Evolutionary conservation across 2,888 invertebrate genomes (phyloP).

Genomic region (Hyppa rectilinea): DNA sequence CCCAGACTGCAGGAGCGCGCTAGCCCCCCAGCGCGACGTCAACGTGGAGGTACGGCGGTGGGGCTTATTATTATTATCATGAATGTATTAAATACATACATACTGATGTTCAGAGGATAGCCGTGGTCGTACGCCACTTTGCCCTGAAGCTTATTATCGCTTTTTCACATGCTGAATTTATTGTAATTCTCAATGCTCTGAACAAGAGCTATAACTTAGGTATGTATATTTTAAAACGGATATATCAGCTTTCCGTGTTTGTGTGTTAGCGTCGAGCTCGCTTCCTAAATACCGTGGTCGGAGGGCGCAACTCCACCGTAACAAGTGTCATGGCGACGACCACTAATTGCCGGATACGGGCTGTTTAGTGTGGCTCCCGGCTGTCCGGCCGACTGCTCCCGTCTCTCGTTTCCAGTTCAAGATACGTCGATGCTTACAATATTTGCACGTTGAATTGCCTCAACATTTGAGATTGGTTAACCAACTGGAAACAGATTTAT

Average conservation of each 20-base stretch:
- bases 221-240: conserved; percentile 13
- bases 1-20: too few species aligned
- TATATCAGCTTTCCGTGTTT: conserved; percentile 24
- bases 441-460: background rate
- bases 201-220: too few species aligned
- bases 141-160: too few species aligned
- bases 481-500: background rate
- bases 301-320: conserved; percentile 40
- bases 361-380: conserved; percentile 29
- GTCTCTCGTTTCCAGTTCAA: conserved; percentile 3
- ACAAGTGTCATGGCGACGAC: conserved; percentile 59
- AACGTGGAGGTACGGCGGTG: too few species aligned
- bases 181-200: conserved; percentile 2
- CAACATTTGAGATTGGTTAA: background rate
- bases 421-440: background rate
- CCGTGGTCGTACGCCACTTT: too few species aligned
- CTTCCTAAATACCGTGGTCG: conserved; percentile 17
- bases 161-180: background rate
- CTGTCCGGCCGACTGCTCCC: conserved; percentile 14
- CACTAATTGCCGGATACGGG: conserved; percentile 54
- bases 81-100: too few species aligned
- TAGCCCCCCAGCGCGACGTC: too few species aligned
- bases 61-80: too few species aligned
- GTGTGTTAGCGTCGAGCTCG: conserved; percentile 13
- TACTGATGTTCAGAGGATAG: too few species aligned